Evolutionary conservation across 2,888 invertebrate species (phyloP), one percentile per base, ranked within the genome.

Genomic region (Notodonta dromedarius): DNA sequence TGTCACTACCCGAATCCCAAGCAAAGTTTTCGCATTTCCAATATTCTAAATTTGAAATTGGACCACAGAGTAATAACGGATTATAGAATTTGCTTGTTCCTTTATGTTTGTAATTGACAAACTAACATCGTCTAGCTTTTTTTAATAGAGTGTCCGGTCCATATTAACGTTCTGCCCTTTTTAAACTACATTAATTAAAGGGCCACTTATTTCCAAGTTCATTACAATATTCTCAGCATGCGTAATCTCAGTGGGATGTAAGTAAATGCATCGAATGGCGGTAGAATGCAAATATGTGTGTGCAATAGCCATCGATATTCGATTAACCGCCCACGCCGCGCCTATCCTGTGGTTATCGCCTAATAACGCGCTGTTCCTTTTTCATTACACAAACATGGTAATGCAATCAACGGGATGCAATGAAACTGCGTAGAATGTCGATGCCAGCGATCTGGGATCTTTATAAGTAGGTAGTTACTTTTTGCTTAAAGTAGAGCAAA

Each of bases 241-340:
- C 60, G 73, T 66, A 75, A 73, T 72, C 63, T 57, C 52, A 63
- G 87, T 87, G 82, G 86, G 87, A 2, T 77, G 84, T 82, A 70
- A 66, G 79, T 76, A 72, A 79, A 78, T 77, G 78, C 78, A 80
- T 77, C 78, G 67, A 67, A 77, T 79, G 76, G 69, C 62, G 73
- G 77, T 75, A 74, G 74, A 80, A 88, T 87, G 87, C 85, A 83
- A 87, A 87, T 87, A 76, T 78, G 63, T 70, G 76, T 63, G 76
- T 63, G 74, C 78, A 78, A 80, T 73, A 74, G 73, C 70, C 67
- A 71, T 74, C 65, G 65, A 74, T 78, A 76, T 77, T 69, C 65
- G 66, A 67, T 68, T 70, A 73, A 68, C 67, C 81, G 69, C 88
- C 88, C 81, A 88, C 88, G 46, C 55, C 42, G 42, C 9, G 4